Evolutionary conservation across 2,888 invertebrate species (phyloP), one percentile per base, ranked within the genome.

Genomic region (Parnassius mnemosyne): DNA sequence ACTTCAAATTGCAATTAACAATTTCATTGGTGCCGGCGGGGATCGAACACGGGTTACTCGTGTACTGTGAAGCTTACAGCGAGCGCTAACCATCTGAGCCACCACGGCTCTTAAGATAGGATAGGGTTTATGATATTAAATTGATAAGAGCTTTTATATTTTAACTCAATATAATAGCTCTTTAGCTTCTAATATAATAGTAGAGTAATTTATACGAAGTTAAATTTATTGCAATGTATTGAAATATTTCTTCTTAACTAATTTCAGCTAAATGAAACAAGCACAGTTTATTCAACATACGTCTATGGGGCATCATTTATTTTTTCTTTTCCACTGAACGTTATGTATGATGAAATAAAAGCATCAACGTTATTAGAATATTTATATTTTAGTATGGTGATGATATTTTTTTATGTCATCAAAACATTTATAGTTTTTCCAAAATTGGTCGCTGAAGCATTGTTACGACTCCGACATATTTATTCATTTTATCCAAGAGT

Each of bases 401-500:
- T 81, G 68, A 54, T 81, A 10, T 44, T 69, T n/a, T 77, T 80
- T 16, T 79, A 81, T 65, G 11, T 78, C 2, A n/a, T 83, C 0
- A 25, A 61, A 12, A 70, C 75, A 53, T 79, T 80, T 57, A 57
- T 84, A 11, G 58, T 87, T 3, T 34, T 78, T n/a, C 87, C 88
- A 0, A 88, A 87, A 68, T 63, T 78, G 57, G 81, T 85, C 43
- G 77, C 79, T 5, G 88, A 89, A 69, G 71, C 78, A 1, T 57
- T 80, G 49, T 65, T 87, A 41, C 71, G 70, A 47, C 64, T 83
- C 7, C 73, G 78, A 59, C 74, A 75, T 65, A 68, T 81, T 47
- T 78, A 69, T 47, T 60, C 66, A 9, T 79, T 72, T 61, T 76
- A 84, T 68, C 75, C 79, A n/a, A 70, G 69, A 5, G 76, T 83